Percentiles rank a stretch among this genome's conserved stretches.
Evolutionary conservation across 2,888 invertebrate genomes (phyloP).

Genomic region (Brachyopa scutellaris): DNA sequence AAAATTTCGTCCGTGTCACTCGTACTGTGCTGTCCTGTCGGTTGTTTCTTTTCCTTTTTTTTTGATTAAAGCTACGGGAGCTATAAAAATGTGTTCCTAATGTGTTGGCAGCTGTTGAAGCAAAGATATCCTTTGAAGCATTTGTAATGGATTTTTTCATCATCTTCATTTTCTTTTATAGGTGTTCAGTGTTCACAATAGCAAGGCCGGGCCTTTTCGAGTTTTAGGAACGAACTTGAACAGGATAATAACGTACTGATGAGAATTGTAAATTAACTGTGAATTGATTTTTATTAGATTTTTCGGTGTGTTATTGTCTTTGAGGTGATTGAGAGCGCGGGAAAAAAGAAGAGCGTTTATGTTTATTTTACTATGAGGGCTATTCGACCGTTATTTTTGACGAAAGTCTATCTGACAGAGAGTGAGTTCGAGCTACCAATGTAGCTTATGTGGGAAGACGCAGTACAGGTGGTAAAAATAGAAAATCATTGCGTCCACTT

Average conservation of each 20-base stretch:
- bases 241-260: constrained; percentile 37
- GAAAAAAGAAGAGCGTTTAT: too few relatives aligned
- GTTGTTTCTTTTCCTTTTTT: background rate
- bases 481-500: too few relatives aligned
- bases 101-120: constrained; percentile 63
- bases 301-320: background rate
- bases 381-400: too few relatives aligned
- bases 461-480: too few relatives aligned
- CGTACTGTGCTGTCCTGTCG: too few relatives aligned
- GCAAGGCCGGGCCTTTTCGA: too few relatives aligned
- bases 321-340: too few relatives aligned
- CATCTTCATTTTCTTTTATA: constrained; percentile 25
- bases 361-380: too few relatives aligned
- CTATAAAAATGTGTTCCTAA: constrained; percentile 57
- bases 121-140: background rate
- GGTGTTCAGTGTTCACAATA: constrained; percentile 2
- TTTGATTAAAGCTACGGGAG: constrained; percentile 42
- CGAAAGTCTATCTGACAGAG: too few relatives aligned
- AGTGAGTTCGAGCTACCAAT: too few relatives aligned
- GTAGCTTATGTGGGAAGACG: too few relatives aligned
- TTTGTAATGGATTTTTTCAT: background rate
- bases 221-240: background rate
- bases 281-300: constrained; percentile 42
- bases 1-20: constrained; percentile 41
- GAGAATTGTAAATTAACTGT: constrained; percentile 35